Conservation (phyloP, 2,113 vertebrate species). For the Apodemus sylvaticus region DNA sequence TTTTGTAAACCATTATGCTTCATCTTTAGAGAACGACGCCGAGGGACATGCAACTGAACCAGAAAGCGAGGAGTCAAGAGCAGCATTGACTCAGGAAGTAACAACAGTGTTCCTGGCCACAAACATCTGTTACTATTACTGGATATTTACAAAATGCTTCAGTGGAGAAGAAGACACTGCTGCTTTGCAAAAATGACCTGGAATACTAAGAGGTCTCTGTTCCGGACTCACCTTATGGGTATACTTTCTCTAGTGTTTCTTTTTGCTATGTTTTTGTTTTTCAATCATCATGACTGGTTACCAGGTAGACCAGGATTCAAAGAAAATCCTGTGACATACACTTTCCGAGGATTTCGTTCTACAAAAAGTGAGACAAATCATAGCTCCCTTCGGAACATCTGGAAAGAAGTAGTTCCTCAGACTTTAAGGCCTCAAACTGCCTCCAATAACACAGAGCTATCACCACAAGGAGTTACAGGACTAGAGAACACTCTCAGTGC, state of each 20-base stretch:
- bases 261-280: slow-evolving; percentile 90
- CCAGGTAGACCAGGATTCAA: slow-evolving; percentile 87
- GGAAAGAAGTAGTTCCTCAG: slow-evolving; percentile 88
- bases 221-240: slow-evolving; percentile 90
- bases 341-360: slow-evolving; percentile 87
- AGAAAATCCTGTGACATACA: slow-evolving; percentile 89
- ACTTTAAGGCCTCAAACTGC: slow-evolving; percentile 83
- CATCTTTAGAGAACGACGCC: slow-evolving; percentile 75
- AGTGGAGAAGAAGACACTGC: slow-evolving; percentile 94
- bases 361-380: slow-evolving; percentile 89
- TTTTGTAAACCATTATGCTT: no score
- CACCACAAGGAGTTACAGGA: slow-evolving; percentile 84
- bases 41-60: slow-evolving; percentile 38
- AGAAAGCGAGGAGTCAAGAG: slow-evolving; percentile 84
- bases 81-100: slow-evolving; percentile 63
- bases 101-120: slow-evolving; percentile 42
- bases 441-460: slow-evolving; percentile 83
- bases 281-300: slow-evolving; percentile 91
- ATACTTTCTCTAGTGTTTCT: slow-evolving; percentile 89
- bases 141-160: slow-evolving; percentile 92
- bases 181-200: slow-evolving; percentile 97
- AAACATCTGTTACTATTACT: slow-evolving; percentile 43
- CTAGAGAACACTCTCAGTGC: slow-evolving; percentile 86
- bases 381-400: slow-evolving; percentile 84
- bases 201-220: slow-evolving; percentile 95